These are phyloP conservation scores for Aulostomus chinensis DNA, from an alignment of 2,797 vertebrate species.

Conservation along the genomic window DNA sequence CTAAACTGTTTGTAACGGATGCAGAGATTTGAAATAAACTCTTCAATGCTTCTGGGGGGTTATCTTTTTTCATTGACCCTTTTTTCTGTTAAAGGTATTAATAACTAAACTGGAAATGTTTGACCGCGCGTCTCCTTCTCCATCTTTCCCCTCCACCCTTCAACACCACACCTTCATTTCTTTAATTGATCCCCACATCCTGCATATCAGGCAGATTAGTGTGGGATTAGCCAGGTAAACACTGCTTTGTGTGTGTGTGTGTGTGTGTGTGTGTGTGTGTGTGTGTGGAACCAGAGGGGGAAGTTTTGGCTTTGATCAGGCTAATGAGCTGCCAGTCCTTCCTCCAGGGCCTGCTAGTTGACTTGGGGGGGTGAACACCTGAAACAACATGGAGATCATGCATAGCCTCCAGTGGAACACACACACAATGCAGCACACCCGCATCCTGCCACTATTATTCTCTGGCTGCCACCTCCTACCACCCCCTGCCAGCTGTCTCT, in stretches of 20 bases:
- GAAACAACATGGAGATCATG: constrained; percentile 63
- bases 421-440: constrained; percentile 54
- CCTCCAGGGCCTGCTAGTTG: constrained; percentile 71
- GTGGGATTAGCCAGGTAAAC: constrained; percentile 71
- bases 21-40: no score
- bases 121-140: constrained; percentile 5
- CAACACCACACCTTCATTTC: constrained; percentile 65
- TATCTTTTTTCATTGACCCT: no score
- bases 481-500: constrained; percentile 66
- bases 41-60: no score
- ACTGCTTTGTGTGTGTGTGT: constrained; percentile 34
- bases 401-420: constrained; percentile 45
- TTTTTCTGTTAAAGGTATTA: background rate
- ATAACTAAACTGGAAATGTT: constrained; percentile 19
- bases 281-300: constrained; percentile 55
- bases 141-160: constrained; percentile 17
- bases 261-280: constrained; percentile 38
- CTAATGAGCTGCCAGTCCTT: constrained; percentile 82
- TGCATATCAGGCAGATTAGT: constrained; percentile 70
- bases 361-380: constrained; percentile 68
- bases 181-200: constrained; percentile 71
- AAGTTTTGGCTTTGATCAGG: constrained; percentile 81
- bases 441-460: constrained; percentile 71
- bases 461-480: constrained; percentile 43
- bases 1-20: no score